A percentile compares a stretch with the other conserved stretches of the same genome.
Evolutionary conservation across 1,140 invertebrate species (phyloP).

Genomic region (Trachymyrmex septentrionalis): DNA sequence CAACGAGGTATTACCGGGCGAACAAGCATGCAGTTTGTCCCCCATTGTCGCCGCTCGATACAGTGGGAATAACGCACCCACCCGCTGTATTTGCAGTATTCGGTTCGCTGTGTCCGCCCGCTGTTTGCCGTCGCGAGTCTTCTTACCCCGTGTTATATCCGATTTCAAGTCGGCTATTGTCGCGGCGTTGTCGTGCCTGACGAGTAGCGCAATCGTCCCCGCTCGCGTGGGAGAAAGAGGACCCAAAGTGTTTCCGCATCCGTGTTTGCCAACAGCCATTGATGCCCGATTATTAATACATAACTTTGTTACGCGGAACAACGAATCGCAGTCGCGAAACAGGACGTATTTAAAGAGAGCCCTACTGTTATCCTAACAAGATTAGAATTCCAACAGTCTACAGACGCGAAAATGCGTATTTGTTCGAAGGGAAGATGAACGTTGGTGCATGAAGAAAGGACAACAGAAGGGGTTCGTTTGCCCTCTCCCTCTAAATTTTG

Average conservation of each 20-base stretch:
- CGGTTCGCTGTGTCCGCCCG: slow-evolving; percentile 73
- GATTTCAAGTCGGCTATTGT: slow-evolving; percentile 76
- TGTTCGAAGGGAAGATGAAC: neutral
- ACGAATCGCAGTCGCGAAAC: neutral
- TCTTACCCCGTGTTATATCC: slow-evolving; percentile 75
- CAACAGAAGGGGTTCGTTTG: too few species aligned
- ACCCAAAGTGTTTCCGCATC: neutral
- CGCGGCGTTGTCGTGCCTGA: slow-evolving; percentile 56
- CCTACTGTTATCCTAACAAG: neutral
- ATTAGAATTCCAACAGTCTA: neutral
- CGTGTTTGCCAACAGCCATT: neutral
- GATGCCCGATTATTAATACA: neutral
- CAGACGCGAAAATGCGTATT: neutral
- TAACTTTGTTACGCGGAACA: neutral
- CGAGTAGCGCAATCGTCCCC: slow-evolving; percentile 53
- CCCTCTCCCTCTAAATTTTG: too few species aligned
- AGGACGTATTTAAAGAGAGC: neutral
- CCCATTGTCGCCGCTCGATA: slow-evolving; percentile 81
- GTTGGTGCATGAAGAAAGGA: too few species aligned
- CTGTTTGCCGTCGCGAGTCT: slow-evolving; percentile 75
- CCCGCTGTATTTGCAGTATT: slow-evolving; percentile 77
- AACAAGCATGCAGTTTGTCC: slow-evolving; percentile 85
- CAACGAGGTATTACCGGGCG: slow-evolving; percentile 84
- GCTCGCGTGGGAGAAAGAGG: neutral
- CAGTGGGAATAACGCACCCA: slow-evolving; percentile 82